Evolutionary conservation across 2,888 invertebrate species (phyloP).

Genomic region (Tipula unca): DNA sequence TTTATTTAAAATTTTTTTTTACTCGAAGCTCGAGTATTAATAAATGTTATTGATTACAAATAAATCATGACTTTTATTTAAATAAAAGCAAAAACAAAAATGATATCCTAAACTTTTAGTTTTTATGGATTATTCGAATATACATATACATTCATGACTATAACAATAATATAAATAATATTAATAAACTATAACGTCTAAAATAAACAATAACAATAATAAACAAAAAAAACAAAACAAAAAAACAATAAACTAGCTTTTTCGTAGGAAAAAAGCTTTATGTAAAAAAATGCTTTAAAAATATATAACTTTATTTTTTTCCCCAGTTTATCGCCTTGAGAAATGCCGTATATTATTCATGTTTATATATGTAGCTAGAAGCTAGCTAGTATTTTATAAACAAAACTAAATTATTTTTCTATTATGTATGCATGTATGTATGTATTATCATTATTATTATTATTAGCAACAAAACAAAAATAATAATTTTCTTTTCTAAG

Average conservation of each 20-base stretch:
- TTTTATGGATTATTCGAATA: neutral
- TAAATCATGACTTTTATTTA: neutral
- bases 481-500: neutral
- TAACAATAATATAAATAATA: neutral
- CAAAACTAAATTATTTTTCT: neutral
- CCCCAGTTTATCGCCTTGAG: neutral
- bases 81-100: neutral
- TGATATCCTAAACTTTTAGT: neutral
- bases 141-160: neutral
- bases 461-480: neutral
- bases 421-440: neutral
- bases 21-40: neutral
- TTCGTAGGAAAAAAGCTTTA: neutral
- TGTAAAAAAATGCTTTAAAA: neutral
- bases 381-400: neutral
- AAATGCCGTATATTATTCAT: neutral
- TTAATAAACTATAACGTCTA: neutral
- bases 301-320: neutral
- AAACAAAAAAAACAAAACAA: no score
- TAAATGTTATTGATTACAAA: neutral
- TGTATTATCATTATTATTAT: no score
- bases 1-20: neutral
- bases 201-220: neutral
- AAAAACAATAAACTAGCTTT: no score
- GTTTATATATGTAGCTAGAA: neutral